Evolutionary conservation across 2,797 vertebrate species (phyloP).

Genomic region (Halcyon leucocephala): DNA sequence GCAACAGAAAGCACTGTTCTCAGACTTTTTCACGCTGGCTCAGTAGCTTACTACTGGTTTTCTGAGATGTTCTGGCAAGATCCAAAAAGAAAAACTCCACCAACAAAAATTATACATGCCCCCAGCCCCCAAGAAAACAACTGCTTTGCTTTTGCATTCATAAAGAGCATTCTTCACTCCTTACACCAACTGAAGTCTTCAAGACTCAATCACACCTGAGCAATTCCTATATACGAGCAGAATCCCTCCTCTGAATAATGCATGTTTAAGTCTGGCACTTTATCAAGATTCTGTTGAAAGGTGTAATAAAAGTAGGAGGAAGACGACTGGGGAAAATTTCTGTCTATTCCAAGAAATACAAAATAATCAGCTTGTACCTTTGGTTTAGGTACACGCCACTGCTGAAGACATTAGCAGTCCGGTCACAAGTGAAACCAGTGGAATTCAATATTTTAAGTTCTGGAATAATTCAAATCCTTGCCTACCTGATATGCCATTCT

Average conservation of each 20-base stretch:
- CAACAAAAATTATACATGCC: background rate
- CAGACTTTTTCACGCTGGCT: background rate
- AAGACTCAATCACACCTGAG: background rate
- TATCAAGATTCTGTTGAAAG: background rate
- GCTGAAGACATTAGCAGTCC: background rate
- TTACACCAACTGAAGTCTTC: background rate
- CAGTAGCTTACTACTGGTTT: background rate
- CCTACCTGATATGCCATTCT: conserved; percentile 86
- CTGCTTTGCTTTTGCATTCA: background rate
- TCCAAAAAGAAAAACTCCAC: background rate
- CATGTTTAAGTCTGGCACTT: background rate
- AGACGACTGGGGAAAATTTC: background rate
- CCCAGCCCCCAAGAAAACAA: background rate
- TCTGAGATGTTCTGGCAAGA: background rate
- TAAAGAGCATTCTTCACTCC: background rate
- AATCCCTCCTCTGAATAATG: background rate
- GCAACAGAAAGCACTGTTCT: background rate
- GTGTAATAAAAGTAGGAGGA: background rate
- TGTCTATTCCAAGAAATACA: background rate
- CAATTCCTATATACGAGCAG: background rate
- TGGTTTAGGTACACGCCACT: background rate
- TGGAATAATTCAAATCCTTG: background rate
- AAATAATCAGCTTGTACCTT: background rate
- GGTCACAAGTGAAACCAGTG: background rate
- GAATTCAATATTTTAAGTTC: background rate